Evolutionary conservation across 2,888 invertebrate species (phyloP), one percentile per base, ranked within the genome.

Genomic region (Tuta absoluta): DNA sequence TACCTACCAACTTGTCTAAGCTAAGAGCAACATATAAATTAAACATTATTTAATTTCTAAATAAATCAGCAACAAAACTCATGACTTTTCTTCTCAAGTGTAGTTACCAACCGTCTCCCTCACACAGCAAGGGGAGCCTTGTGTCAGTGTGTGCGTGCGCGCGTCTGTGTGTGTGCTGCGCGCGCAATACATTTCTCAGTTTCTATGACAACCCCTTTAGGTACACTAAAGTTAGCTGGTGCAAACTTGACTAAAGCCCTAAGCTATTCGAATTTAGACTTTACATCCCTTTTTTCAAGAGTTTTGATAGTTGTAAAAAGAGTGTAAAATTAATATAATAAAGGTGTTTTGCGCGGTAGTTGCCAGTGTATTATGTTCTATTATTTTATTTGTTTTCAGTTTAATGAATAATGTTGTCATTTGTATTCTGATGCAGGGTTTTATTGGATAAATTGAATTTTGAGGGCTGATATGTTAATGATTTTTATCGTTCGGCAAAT

Each of bases 151-250:
- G 79, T 62, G 70, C 71, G 69, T 23, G 3, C 67, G 57, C 68
- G 64, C 69, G 64, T 62, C 21, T 76, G 84, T 85, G 83, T 84
- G 79, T 65, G 82, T 76, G 80, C 82, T 90, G 91, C 90, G 91
- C 91, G 91, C 91, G 91, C 91, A 89, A 72, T 80, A 83, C 80
- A 86, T 85, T 84, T 81, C 79, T 85, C 62, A 37, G 91, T 91
- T 91, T 89, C 91, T 91, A 91, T 91, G 91, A 89, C 91, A 91
- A 91, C 90, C 89, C 88, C 87, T 85, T 87, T 79, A 85, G 81
- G 80, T 85, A 89, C 85, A 90, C 86, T 83, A 81, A 80, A 82
- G 81, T 81, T 82, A 79, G 82, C 84, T 86, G 84, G 85, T 84
- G 87, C 87, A 78, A 84, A 86, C 73, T 75, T 75, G 71, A 78